These are phyloP conservation scores for Tribolium freemani DNA, from an alignment of 2,888 invertebrate genomes.

Conservation along the genomic window DNA sequence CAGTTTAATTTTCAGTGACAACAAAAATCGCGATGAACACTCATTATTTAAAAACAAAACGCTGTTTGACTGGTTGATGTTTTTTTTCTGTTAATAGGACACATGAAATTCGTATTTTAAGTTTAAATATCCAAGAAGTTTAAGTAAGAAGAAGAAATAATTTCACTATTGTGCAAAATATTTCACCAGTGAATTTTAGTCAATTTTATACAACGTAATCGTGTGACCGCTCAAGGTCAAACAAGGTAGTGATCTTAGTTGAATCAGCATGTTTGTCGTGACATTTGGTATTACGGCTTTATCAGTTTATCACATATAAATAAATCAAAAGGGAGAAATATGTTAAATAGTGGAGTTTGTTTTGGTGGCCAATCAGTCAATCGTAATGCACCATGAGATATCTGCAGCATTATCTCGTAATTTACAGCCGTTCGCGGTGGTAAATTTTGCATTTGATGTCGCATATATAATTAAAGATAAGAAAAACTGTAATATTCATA, in stretches of 20 bases:
- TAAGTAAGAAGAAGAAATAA: too few relatives aligned
- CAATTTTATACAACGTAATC: too few relatives aligned
- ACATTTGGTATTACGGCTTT: too few relatives aligned
- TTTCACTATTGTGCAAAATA: too few relatives aligned
- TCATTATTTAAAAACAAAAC: neutral
- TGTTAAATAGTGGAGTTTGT: neutral
- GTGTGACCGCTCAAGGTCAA: too few relatives aligned
- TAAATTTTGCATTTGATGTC: conserved; percentile 46
- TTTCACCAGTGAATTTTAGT: too few relatives aligned
- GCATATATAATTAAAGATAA: conserved; percentile 48
- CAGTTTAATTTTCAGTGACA: neutral
- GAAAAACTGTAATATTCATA: conserved; percentile 48
- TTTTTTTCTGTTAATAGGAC: neutral
- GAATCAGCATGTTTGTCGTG: too few relatives aligned
- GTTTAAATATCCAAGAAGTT: too few relatives aligned
- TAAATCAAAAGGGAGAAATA: neutral
- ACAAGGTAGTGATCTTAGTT: too few relatives aligned
- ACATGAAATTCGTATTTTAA: neutral
- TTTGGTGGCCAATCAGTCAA: conserved; percentile 9
- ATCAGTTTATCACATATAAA: too few relatives aligned
- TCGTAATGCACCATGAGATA: conserved; percentile 29
- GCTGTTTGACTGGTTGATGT: neutral
- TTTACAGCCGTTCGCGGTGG: conserved; percentile 35
- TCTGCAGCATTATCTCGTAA: conserved; percentile 38
- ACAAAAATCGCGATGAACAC: neutral